Percentiles rank a stretch among this genome's conserved stretches.
Evolutionary conservation across 1,140 invertebrate species (phyloP).

Genomic region (Semibalanus balanoides): DNA sequence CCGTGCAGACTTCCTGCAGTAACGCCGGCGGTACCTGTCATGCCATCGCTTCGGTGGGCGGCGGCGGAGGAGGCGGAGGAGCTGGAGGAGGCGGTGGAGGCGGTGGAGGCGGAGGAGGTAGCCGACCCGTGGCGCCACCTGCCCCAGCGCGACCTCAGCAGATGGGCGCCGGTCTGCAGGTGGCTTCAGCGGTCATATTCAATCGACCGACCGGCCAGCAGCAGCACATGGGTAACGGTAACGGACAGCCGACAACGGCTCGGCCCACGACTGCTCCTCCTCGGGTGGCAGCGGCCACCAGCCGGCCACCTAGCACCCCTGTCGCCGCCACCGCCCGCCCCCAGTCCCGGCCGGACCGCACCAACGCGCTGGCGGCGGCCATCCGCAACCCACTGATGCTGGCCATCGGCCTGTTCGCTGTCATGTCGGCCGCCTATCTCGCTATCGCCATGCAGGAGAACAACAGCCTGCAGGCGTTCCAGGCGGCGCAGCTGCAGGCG

Average conservation of each 20-base stretch:
- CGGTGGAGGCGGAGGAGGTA: not conserved
- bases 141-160: not conserved
- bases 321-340: too few relatives aligned
- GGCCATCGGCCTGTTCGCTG: conserved; percentile 12
- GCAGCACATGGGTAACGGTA: not conserved
- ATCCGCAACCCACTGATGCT: conserved; percentile 9
- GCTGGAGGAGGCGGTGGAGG: too few relatives aligned
- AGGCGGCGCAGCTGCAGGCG: conserved; percentile 15
- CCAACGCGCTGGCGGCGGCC: not conserved
- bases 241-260: not conserved
- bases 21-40: not conserved
- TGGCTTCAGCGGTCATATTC: too few relatives aligned
- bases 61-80: too few relatives aligned
- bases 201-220: not conserved
- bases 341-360: not conserved
- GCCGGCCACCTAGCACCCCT: too few relatives aligned
- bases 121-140: too few relatives aligned
- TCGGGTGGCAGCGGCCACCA: not conserved
- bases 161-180: not conserved
- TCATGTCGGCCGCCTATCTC: conserved; percentile 15
- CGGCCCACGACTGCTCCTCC: not conserved
- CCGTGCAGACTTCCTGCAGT: not conserved
- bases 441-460: conserved; percentile 17
- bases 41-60: not conserved
- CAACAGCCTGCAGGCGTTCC: conserved; percentile 13